Conservation (phyloP, 1,140 invertebrate genomes). For the Drosophila teissieri region DNA sequence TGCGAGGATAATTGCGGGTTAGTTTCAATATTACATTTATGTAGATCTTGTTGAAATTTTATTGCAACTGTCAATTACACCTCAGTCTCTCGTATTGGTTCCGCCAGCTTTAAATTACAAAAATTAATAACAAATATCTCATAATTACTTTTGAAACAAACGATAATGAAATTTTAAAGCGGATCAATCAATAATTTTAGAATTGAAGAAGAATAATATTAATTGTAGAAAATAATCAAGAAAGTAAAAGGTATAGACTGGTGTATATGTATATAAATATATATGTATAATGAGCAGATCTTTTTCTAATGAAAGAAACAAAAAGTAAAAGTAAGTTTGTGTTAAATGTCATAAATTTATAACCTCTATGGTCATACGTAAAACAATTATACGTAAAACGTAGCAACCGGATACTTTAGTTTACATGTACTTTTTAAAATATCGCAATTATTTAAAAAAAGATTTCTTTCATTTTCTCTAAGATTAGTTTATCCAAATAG, state of each 20-base stretch:
- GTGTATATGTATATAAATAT: slow-evolving; percentile 8
- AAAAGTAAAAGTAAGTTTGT: not conserved
- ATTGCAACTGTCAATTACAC: slow-evolving; percentile 85
- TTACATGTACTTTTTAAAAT: too few relatives aligned
- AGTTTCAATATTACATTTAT: slow-evolving; percentile 46
- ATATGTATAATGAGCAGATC: not conserved
- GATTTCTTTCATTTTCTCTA: too few relatives aligned
- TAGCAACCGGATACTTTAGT: too few relatives aligned
- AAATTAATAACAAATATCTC: slow-evolving; percentile 85
- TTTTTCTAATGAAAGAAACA: too few relatives aligned
- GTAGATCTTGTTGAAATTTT: slow-evolving; percentile 58
- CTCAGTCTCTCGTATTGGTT: slow-evolving; percentile 90
- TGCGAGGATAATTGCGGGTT: slow-evolving; percentile 41
- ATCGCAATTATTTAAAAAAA: too few relatives aligned
- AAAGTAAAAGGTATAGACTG: not conserved
- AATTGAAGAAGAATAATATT: not conserved
- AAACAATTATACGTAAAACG: too few relatives aligned
- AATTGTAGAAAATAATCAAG: slow-evolving; percentile 12
- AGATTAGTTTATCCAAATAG: too few relatives aligned
- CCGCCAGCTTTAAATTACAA: slow-evolving; percentile 87
- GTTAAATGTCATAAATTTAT: not conserved
- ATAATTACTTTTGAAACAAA: slow-evolving; percentile 71
- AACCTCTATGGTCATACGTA: too few relatives aligned
- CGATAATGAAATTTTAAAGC: slow-evolving; percentile 47
- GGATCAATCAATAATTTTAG: slow-evolving; percentile 40